These are phyloP conservation scores for Oreochromis aureus DNA, from an alignment of 2,113 vertebrate species.

Conservation along the genomic window DNA sequence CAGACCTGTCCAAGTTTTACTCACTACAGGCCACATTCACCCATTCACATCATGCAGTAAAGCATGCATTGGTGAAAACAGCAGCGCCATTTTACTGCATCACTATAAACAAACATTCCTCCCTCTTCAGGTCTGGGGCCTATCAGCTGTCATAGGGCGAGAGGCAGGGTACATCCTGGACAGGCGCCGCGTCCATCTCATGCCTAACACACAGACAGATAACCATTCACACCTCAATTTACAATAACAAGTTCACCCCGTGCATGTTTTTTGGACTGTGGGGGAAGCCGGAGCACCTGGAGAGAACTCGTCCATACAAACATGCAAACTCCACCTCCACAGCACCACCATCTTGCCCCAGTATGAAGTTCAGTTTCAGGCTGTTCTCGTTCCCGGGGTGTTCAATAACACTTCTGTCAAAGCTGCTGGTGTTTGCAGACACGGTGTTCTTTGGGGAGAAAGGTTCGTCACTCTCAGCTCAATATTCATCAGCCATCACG, in stretches of 20 bases:
- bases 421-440: background rate
- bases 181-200: background rate
- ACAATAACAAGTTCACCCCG: background rate
- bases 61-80: background rate
- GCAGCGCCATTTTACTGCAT: background rate
- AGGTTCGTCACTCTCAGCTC: background rate
- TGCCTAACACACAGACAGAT: accelerated
- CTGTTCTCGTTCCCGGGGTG: accelerated
- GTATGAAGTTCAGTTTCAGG: background rate
- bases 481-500: background rate
- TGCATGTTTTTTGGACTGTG: accelerated
- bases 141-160: background rate
- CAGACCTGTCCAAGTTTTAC: background rate
- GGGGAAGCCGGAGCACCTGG: accelerated
- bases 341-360: accelerated
- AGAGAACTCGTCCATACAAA: background rate
- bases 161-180: background rate
- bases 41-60: background rate
- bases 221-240: accelerated
- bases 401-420: background rate
- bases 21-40: background rate
- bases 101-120: background rate
- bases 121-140: background rate
- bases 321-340: background rate
- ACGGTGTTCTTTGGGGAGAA: accelerated